A percentile compares a stretch with the other conserved stretches of the same genome.
These are phyloP conservation scores for Cardiocondyla obscurior DNA, from an alignment of 1,140 invertebrate genomes.

Conservation along the genomic window DNA sequence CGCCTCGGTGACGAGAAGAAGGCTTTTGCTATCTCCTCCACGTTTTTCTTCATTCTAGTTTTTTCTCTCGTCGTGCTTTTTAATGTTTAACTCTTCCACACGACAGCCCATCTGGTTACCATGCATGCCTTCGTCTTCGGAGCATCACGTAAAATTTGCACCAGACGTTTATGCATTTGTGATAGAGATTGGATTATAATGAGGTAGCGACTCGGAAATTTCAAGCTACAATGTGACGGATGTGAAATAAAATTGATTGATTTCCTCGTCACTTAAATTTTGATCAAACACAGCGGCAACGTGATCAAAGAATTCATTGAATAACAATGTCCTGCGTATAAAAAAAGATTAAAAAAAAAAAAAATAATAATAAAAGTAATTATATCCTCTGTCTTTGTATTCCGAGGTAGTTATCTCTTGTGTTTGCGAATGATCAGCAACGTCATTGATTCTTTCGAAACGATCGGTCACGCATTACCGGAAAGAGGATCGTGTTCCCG, in stretches of 20 bases:
- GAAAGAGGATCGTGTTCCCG: conserved; percentile 19
- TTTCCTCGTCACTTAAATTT: neutral
- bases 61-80: conserved; percentile 5
- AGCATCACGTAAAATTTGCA: neutral
- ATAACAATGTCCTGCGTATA: neutral
- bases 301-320: neutral
- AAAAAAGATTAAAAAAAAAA: no score
- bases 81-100: conserved; percentile 50
- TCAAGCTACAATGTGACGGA: neutral
- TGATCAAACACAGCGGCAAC: neutral
- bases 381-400: neutral
- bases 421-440: neutral
- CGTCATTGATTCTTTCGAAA: conserved; percentile 21
- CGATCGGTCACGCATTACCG: neutral
- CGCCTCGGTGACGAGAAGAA: conserved; percentile 49
- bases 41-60: conserved; percentile 12
- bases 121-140: conserved; percentile 19
- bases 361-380: no score
- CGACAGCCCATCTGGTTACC: conserved; percentile 54
- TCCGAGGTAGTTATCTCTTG: neutral
- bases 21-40: conserved; percentile 15
- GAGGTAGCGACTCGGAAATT: neutral
- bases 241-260: conserved; percentile 1
- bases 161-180: neutral
- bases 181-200: neutral